phyloP scores from a whole-genome alignment of 2,888 invertebrate species.

The Caenorhabditis becei region DNA sequence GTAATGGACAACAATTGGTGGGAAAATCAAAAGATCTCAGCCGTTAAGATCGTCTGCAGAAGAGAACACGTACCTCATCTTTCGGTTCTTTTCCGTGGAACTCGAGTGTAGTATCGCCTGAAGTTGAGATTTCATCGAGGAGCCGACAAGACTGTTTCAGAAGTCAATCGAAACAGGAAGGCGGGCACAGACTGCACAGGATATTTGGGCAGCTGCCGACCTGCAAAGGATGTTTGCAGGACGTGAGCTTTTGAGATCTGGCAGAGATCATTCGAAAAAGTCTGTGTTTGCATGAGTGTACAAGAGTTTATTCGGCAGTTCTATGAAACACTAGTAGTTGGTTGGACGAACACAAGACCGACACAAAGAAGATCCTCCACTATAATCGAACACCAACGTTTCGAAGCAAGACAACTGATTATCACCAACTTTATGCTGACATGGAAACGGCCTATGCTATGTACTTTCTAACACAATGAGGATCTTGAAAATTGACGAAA shows the following conservation, averaged over 20 bases:
- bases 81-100: background rate
- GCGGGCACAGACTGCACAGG: background rate
- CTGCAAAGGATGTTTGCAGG: slow-evolving; percentile 27
- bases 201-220: slow-evolving; percentile 36
- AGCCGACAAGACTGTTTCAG: background rate
- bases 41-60: background rate
- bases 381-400: too few species aligned
- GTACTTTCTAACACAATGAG: slow-evolving; percentile 47
- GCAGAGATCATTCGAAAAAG: slow-evolving; percentile 5
- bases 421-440: background rate
- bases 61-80: background rate
- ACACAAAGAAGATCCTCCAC: too few species aligned
- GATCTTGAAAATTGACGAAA: slow-evolving; percentile 60
- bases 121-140: background rate
- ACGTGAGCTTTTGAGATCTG: slow-evolving; percentile 22
- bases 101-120: background rate
- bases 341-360: too few species aligned
- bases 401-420: too few species aligned
- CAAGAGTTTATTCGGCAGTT: background rate
- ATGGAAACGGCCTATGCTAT: slow-evolving; percentile 5
- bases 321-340: too few species aligned
- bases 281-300: background rate
- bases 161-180: background rate
- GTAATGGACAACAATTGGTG: background rate
- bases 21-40: background rate